These are phyloP conservation scores for Benitochromis conjunctus DNA, from an alignment of 2,113 vertebrate genomes.

Conservation along the genomic window DNA sequence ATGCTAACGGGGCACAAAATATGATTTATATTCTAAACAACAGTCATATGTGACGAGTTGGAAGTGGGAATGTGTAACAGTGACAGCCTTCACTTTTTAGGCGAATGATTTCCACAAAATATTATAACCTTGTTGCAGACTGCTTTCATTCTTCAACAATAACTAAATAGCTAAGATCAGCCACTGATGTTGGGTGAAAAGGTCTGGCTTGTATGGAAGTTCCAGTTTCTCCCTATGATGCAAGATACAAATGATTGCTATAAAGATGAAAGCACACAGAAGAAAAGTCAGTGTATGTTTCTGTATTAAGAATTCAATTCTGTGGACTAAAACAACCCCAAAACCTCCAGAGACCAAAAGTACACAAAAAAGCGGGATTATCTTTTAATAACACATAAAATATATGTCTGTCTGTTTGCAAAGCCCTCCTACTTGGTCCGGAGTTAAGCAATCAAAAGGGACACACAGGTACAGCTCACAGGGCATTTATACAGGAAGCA, in stretches of 20 bases:
- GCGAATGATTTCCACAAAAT: neutral
- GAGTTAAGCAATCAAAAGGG: neutral
- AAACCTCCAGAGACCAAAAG: neutral
- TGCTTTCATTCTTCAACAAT: neutral
- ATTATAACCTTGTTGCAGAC: neutral
- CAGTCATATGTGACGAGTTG: neutral
- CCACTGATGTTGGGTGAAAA: neutral
- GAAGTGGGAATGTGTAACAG: neutral
- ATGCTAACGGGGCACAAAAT: neutral
- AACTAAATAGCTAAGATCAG: neutral
- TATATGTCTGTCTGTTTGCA: neutral
- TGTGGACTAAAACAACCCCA: fast-evolving
- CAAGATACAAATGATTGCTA: neutral
- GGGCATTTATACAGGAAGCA: neutral
- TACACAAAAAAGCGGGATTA: neutral
- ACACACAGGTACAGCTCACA: neutral
- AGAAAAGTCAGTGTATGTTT: neutral
- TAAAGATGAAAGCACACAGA: neutral
- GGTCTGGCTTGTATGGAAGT: neutral
- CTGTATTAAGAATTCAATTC: neutral
- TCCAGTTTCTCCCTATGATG: neutral
- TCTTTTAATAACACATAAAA: neutral
- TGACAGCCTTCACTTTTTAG: neutral
- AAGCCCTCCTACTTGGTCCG: neutral
- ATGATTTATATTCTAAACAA: neutral